Evolutionary conservation across 2,888 invertebrate species (phyloP), one percentile per base, ranked within the genome.

Genomic region (Drosophila glabriapex): DNA sequence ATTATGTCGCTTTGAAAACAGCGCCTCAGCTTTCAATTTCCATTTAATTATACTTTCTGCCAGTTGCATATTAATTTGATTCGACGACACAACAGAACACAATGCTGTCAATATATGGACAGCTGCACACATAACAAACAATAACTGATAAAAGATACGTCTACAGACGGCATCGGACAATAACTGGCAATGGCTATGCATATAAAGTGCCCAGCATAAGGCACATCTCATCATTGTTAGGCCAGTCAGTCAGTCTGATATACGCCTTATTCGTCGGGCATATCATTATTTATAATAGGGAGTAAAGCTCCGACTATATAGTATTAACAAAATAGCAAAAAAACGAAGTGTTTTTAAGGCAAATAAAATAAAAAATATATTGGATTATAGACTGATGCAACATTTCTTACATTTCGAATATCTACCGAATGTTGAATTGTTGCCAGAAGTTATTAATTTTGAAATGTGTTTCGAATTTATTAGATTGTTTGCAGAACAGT

Each of bases 61-160:
- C 65, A 69, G 68, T 46, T 73, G 85, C 89, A 85, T 85, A 85
- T 89, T 89, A 85, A 85, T 89, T 83, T 65, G 74, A 65, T 33
- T 43, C 64, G 73, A 68, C 39, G 54, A 75, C 85, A 87, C 53
- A 52, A 1, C 50, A 29, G 4, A 33, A 33, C 33, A 41, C 43
- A 46, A 46, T 86, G 66, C 69, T 19, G 78, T 61, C 60, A 67
- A 71, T 73, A 76, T 74, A 64, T 50, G 50, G 73, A 67, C 63
- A 71, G 63, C 61, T 71, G 83, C 78, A 79, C 76, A 66, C 79
- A 79, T 79, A 77, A 60, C 58, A 55, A 16, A 50, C 46, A 72
- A 60, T 64, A 60, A 52, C 52, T 37, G 73, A 35, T 49, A 65
- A 63, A 49, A 68, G 35, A 64, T 46, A 55, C 41, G 52, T 39